Evolutionary conservation across 2,113 vertebrate genomes (phyloP).

Genomic region (Chamaea fasciata): DNA sequence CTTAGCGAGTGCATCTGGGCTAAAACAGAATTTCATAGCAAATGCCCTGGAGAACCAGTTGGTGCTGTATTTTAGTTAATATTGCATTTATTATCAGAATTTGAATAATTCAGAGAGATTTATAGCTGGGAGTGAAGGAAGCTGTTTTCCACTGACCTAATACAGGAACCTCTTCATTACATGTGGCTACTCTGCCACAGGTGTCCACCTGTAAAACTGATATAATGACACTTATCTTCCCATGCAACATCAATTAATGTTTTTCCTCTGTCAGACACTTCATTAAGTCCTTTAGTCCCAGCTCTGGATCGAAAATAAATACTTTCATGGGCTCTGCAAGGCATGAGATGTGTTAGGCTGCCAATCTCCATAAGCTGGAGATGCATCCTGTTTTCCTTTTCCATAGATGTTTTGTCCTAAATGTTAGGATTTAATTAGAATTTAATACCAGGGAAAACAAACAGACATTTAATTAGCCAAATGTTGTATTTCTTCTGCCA

Average conservation of each 20-base stretch:
- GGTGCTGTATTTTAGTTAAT: not conserved
- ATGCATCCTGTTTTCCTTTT: not conserved
- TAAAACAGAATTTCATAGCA: not conserved
- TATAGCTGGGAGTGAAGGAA: not conserved
- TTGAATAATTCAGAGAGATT: not conserved
- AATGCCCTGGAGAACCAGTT: not conserved
- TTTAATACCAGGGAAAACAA: not conserved
- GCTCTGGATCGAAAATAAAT: not conserved
- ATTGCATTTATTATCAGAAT: not conserved
- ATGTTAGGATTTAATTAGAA: not conserved
- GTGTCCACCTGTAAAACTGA: not conserved
- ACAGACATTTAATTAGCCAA: not conserved
- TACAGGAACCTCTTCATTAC: not conserved
- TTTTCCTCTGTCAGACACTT: not conserved
- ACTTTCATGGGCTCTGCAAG: not conserved
- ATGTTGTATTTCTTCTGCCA: not conserved
- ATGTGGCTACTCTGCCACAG: not conserved
- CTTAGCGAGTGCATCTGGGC: not conserved
- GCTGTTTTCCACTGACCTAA: not conserved
- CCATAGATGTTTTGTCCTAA: not conserved
- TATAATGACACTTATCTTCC: not conserved
- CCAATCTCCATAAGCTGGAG: fast-evolving
- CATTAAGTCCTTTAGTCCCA: not conserved
- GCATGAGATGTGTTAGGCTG: not conserved
- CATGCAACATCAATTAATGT: not conserved